Base-by-base conservation (phyloP, 1,140 invertebrate species). In the Metaphire vulgaris region DNA sequence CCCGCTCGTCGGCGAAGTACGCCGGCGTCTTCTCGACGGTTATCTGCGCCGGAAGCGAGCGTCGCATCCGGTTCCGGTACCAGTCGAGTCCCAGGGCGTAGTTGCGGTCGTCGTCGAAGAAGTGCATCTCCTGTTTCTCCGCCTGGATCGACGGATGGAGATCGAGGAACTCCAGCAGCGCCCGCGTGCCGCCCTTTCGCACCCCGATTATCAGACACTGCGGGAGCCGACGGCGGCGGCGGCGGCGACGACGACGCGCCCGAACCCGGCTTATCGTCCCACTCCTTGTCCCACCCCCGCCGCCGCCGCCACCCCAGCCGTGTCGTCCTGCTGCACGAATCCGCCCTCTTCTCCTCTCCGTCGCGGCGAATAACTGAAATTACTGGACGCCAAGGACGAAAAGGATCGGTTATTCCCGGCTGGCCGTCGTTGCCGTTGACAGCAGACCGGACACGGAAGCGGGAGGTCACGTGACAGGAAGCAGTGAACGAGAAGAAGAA, bases 11-110 rank as follows among this genome's bases (percentile, higher is more conserved):
- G 12, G 85, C 82, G 79, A 88, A 88, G 80, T 89, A 89, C 12
- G 85, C 84, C 16, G 88, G 88, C 1, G 86, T 87, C 80, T 89
- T 89, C 77, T 89, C 88, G 31, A 88, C 83, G 0, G 87, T 88
- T 6, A 89, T 80, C 78, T 86, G 84, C 67, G 81, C 78, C 16
- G 76, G 74, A 66, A 78, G 81, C 21, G 83, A 82, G 2, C 41
- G 78, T 21, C 83, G 83, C 85, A 86, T 86, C 68, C 81, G 77
- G 21, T 80, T 80, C 26, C 83, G 79, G 80, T 88, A 88, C 83
- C 84, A 88, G 1, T 86, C 84, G 14, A 86, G 81, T 2, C 88
- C 88, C 29, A 82, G 72, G 2, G 77, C 73, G 75, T 86, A 88
- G 71, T 84, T 85, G 21, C 81, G 79, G 72, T 85, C 75, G 73